Conservation (phyloP, 2,113 vertebrate species). For the Aegypius monachus region DNA sequence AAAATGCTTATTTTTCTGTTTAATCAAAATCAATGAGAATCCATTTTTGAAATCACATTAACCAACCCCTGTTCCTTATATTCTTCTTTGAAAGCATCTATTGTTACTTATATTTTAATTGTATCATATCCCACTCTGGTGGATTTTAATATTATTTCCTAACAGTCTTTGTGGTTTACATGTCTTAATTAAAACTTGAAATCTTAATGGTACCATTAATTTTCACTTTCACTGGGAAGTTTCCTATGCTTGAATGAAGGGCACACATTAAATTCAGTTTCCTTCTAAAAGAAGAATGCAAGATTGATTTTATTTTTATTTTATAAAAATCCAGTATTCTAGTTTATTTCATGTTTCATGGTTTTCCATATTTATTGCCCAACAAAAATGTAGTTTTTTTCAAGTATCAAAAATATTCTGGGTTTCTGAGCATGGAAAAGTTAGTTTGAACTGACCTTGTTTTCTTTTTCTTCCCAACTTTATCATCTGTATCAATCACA, state of each 20-base stretch:
- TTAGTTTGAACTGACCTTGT: not conserved
- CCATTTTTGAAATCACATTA: not conserved
- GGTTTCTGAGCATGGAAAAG: not conserved
- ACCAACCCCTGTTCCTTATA: not conserved
- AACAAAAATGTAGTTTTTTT: not conserved
- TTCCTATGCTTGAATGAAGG: not conserved
- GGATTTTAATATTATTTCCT: not conserved
- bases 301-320: not conserved
- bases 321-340: not conserved
- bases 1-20: not conserved
- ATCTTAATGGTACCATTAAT: not conserved
- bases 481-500: not conserved
- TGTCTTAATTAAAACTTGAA: not conserved
- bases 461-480: not conserved
- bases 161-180: not conserved
- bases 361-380: not conserved
- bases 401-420: not conserved
- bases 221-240: not conserved
- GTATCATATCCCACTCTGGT: not conserved
- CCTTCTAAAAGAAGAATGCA: not conserved
- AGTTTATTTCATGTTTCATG: not conserved
- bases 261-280: not conserved
- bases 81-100: not conserved
- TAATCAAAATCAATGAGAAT: not conserved
- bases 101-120: not conserved